Evolutionary conservation across 1,140 invertebrate species (phyloP).

Genomic region (Schlechtendalia chinensis): DNA sequence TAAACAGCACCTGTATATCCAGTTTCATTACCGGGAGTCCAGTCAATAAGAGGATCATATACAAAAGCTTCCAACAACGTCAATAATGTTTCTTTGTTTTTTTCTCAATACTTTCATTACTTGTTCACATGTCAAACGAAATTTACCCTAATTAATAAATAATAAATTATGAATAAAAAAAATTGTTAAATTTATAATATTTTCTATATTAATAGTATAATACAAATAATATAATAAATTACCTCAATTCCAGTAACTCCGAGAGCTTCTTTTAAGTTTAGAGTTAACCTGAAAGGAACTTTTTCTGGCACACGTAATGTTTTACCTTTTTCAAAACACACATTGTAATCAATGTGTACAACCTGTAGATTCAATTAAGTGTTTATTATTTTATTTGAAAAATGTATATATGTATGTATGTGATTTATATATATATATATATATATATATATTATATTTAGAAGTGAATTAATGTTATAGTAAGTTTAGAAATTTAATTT

Average conservation of each 20-base stretch:
- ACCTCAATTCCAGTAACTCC: slow-evolving; percentile 94
- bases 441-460: background rate
- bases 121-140: slow-evolving; percentile 83
- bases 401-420: too few species aligned
- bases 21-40: slow-evolving; percentile 67
- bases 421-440: too few species aligned
- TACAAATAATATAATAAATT: slow-evolving; percentile 56
- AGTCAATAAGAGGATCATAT: slow-evolving; percentile 91
- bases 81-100: slow-evolving; percentile 79
- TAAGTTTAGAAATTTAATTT: too few species aligned
- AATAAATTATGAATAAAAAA: background rate
- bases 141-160: slow-evolving; percentile 72
- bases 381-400: too few species aligned
- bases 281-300: slow-evolving; percentile 96
- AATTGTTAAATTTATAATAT: background rate
- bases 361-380: too few species aligned
- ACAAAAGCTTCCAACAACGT: slow-evolving; percentile 90
- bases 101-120: slow-evolving; percentile 81
- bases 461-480: background rate
- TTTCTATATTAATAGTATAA: slow-evolving; percentile 23
- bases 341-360: slow-evolving; percentile 99
- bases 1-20: slow-evolving; percentile 66
- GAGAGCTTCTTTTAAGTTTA: slow-evolving; percentile 87
- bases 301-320: slow-evolving; percentile 92
- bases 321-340: slow-evolving; percentile 98